phyloP scores from a whole-genome alignment of 2,797 vertebrate genomes.

The Lepidocolaptes lacrymiger region DNA sequence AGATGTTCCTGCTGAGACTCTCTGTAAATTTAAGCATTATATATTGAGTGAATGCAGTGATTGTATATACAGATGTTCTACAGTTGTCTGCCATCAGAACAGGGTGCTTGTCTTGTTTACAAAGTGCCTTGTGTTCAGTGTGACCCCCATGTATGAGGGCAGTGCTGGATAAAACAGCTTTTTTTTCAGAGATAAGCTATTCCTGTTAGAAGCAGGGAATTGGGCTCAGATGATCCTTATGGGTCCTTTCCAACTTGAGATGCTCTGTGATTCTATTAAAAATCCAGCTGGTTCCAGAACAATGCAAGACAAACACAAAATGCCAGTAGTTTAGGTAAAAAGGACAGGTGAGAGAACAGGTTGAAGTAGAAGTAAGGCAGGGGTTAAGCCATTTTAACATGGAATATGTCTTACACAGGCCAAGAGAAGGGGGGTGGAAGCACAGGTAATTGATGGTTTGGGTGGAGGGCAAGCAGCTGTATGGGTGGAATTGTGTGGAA shows the following conservation, averaged over 20 bases:
- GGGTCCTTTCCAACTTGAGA: neutral
- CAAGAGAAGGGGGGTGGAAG: neutral
- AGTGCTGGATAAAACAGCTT: neutral
- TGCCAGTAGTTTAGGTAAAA: neutral
- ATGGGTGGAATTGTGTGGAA: neutral
- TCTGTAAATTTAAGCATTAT: neutral
- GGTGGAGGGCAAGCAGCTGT: constrained; percentile 25
- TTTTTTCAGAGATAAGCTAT: neutral
- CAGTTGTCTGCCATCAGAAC: neutral
- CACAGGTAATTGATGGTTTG: neutral
- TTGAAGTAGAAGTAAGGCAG: neutral
- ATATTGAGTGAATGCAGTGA: neutral
- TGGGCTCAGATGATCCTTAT: neutral
- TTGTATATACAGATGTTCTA: neutral
- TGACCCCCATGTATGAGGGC: neutral
- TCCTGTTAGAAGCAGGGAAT: neutral
- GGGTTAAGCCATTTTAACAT: neutral
- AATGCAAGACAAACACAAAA: neutral
- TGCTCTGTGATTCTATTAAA: neutral
- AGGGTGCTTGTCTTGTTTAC: neutral
- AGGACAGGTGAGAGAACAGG: neutral
- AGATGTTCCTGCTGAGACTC: neutral
- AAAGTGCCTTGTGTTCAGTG: neutral
- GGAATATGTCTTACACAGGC: neutral
- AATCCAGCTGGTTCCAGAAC: neutral